Conservation (phyloP, 2,113 vertebrate genomes). For the Serilophus lunatus region DNA sequence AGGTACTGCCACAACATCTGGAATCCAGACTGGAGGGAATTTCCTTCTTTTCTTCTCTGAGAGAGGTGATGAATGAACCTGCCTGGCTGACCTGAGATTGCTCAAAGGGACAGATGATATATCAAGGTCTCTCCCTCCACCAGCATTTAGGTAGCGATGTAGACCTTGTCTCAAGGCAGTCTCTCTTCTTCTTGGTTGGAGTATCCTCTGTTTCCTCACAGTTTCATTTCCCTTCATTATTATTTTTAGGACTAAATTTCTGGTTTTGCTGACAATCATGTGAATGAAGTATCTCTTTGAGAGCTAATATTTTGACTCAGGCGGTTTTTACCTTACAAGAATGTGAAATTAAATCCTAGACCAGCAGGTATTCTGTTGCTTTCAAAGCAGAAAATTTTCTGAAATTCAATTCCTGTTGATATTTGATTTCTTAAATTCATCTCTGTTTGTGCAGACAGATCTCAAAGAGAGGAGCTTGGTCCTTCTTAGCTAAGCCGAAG, state of each 20-base stretch:
- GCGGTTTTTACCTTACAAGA: not conserved
- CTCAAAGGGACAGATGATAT: not conserved
- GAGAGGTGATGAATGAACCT: slow-evolving; percentile 6
- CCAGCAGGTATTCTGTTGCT: not conserved
- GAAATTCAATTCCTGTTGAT: not conserved
- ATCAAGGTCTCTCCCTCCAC: not conserved
- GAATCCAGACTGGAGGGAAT: not conserved
- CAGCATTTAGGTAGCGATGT: rapidly evolving
- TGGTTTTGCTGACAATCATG: not conserved
- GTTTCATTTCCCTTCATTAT: not conserved
- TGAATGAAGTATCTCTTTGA: not conserved
- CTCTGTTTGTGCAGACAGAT: not conserved
- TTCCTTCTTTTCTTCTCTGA: not conserved
- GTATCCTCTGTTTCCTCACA: not conserved
- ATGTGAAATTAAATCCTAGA: rapidly evolving
- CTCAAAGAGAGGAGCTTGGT: not conserved
- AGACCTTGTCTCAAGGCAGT: not conserved
- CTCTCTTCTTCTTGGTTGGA: not conserved
- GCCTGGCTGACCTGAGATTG: not conserved
- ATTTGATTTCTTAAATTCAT: not conserved
- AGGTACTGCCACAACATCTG: not conserved
- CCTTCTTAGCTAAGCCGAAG: not conserved
- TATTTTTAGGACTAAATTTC: not conserved
- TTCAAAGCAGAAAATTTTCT: not conserved
- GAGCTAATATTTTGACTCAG: not conserved